These are phyloP conservation scores for Oncorhynchus tshawytscha DNA, from an alignment of 2,113 vertebrate species.

Conservation along the genomic window DNA sequence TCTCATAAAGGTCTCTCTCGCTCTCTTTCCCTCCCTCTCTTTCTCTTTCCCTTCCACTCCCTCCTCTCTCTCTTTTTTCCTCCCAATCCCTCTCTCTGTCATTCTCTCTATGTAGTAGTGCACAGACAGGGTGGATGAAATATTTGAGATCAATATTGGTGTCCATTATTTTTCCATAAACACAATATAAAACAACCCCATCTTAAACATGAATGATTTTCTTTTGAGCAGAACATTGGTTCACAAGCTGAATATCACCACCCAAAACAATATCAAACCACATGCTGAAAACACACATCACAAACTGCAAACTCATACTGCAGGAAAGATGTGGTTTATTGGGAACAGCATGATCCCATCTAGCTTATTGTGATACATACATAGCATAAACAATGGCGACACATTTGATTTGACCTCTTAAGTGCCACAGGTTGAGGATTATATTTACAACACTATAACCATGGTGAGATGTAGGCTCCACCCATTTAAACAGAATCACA, in stretches of 20 bases:
- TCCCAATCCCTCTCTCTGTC: background rate
- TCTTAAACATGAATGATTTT: background rate
- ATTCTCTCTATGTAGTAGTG: background rate
- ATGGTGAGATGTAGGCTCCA: constrained; percentile 60
- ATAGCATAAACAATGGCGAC: constrained; percentile 71
- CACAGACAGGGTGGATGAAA: too few relatives aligned
- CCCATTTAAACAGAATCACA: constrained; percentile 63
- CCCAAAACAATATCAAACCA: background rate
- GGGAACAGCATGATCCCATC: constrained; percentile 58
- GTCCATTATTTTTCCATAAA: background rate
- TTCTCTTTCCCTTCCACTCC: background rate
- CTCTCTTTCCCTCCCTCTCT: background rate
- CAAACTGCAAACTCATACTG: constrained; percentile 17
- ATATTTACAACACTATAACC: constrained; percentile 72
- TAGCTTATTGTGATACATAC: constrained; percentile 63
- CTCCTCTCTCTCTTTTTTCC: background rate
- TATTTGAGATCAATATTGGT: too few relatives aligned
- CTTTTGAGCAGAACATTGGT: background rate
- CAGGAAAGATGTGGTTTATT: constrained; percentile 68
- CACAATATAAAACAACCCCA: background rate
- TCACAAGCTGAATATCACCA: background rate
- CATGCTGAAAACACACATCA: background rate
- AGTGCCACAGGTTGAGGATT: constrained; percentile 72
- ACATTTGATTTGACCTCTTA: constrained; percentile 62
- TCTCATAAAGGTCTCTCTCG: constrained; percentile 7